phyloP scores from a whole-genome alignment of 2,888 invertebrate species.

The Biston stratarius region DNA sequence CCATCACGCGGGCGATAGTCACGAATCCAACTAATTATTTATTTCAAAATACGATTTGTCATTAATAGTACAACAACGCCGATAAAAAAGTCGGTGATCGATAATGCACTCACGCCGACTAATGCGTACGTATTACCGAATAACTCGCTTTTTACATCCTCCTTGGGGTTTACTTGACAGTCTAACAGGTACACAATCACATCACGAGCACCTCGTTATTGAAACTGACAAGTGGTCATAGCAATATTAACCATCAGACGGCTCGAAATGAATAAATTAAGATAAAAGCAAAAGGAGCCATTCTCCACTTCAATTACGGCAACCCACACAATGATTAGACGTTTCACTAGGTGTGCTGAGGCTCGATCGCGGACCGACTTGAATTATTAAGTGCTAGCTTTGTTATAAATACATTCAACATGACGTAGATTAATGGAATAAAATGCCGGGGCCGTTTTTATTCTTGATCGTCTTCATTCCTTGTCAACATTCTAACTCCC shows the following conservation, averaged over 20 bases:
- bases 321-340: slow-evolving; percentile 84
- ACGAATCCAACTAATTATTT: slow-evolving; percentile 77
- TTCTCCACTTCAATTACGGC: slow-evolving; percentile 81
- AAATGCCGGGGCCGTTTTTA: slow-evolving; percentile 73
- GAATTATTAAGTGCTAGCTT: slow-evolving; percentile 83
- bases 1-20: slow-evolving; percentile 71
- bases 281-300: slow-evolving; percentile 78
- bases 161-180: slow-evolving; percentile 23
- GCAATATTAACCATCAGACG: slow-evolving; percentile 78
- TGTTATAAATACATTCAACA: slow-evolving; percentile 83
- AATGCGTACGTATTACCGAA: slow-evolving; percentile 40
- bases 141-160: slow-evolving; percentile 39
- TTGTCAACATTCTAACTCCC: slow-evolving; percentile 82
- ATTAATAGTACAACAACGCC: slow-evolving; percentile 61
- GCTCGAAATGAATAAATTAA: slow-evolving; percentile 82
- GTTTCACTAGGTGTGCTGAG: slow-evolving; percentile 73
- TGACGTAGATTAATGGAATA: slow-evolving; percentile 81
- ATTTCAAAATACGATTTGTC: slow-evolving; percentile 70
- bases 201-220: slow-evolving; percentile 72
- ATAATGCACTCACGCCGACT: slow-evolving; percentile 45
- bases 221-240: slow-evolving; percentile 82
- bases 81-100: slow-evolving; percentile 53
- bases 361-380: slow-evolving; percentile 70
- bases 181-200: slow-evolving; percentile 68
- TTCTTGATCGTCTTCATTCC: slow-evolving; percentile 77